Base-by-base conservation (phyloP, 2,888 invertebrate genomes). In the Micoletzkya japonica region DNA sequence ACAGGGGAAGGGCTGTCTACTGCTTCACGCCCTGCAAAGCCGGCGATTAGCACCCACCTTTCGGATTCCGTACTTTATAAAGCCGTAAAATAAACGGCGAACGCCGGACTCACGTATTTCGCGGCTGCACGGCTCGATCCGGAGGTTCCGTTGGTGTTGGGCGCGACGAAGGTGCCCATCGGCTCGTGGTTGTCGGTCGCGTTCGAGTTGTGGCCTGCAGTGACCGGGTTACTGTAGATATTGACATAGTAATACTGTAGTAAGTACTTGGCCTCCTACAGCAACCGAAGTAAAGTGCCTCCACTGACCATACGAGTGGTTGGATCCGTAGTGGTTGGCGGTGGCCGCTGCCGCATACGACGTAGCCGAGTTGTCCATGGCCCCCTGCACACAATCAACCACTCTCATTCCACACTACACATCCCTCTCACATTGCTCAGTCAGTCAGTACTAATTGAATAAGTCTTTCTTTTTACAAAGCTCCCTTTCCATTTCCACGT, bases 11-110 rank as follows among this genome's bases (percentile, higher is more conserved):
- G 26, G 36, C 59, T 39, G 50, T 32, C 50, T 63, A 63, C 63
- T 63, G 63, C 63, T 63, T 63, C n/a, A n/a, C n/a, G 63, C 63
- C 63, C 63, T 63, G 63, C 32, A 63, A 50, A 2, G 6, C 14
- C 6, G 14, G 6, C 24, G n/a, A 52, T 14, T n/a, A 14, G 20
- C 6, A 52, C 7, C 7, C 7, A 24, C 24, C 20, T 20, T n/a
- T n/a, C 50, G 50, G 50, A 24, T 4, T n/a, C 7, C 50, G 50
- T 50, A 50, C 4, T 50, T 30, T 59, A 7, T 32, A 26, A 26
- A 37, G 4, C 58, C 58, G 58, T 24, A 4, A 28, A 37, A 24
- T 36, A n/a, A 7, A 2, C n/a, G 4, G 37, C 36, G 36, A 26
- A 7, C 10, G 28, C 1, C 3, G 2, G 0, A 54, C 64, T 52